phyloP scores from a whole-genome alignment of 2,888 invertebrate genomes.

The Kuschelorhynchus macadamiae region DNA sequence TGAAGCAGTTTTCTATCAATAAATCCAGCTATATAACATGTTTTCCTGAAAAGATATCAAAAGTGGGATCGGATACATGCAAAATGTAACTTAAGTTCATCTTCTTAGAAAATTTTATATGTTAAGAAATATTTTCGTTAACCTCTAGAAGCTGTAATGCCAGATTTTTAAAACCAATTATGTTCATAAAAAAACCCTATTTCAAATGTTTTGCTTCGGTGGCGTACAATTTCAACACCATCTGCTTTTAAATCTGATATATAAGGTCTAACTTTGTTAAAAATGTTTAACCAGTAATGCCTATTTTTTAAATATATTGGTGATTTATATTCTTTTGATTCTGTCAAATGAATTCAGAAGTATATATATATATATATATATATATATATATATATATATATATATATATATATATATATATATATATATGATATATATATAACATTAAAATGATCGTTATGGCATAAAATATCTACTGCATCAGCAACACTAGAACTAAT shows the following conservation, averaged over 20 bases:
- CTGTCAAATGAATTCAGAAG: conserved; percentile 28
- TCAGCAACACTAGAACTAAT: conserved; percentile 27
- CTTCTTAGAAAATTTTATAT: conserved; percentile 11
- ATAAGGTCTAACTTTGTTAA: too few species aligned
- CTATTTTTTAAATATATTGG: too few species aligned
- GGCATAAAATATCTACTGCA: conserved; percentile 34
- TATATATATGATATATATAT: too few species aligned
- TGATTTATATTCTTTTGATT: conserved; percentile 7
- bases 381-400: conserved; percentile 21
- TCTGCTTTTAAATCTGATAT: background rate
- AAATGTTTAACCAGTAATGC: too few species aligned
- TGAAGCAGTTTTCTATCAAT: too few species aligned
- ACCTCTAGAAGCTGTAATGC: conserved; percentile 3
- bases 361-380: conserved; percentile 20
- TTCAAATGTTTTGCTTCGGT: too few species aligned
- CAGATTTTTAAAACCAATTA: background rate
- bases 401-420: too few species aligned
- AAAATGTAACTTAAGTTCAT: conserved; percentile 1
- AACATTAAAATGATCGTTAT: conserved; percentile 25
- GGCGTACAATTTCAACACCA: conserved; percentile 9
- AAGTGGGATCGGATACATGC: conserved; percentile 8
- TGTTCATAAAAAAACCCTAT: background rate
- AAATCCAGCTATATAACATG: conserved; percentile 30
- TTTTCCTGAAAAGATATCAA: conserved; percentile 30
- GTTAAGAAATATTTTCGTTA: conserved; percentile 1